Evolutionary conservation across 2,797 vertebrate genomes (phyloP).

Genomic region (Pogonophryne albipinna): DNA sequence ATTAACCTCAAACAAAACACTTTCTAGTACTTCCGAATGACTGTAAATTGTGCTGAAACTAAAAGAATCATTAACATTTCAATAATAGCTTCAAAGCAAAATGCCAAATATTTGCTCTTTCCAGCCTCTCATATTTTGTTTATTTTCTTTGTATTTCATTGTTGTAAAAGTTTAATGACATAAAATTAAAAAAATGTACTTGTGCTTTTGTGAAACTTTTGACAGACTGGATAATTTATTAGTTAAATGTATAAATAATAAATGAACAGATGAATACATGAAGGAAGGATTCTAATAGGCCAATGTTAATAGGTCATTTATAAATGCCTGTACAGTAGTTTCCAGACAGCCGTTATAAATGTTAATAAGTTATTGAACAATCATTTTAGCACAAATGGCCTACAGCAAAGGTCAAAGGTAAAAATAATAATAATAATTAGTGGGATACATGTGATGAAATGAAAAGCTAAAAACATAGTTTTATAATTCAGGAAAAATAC

Average conservation of each 20-base stretch:
- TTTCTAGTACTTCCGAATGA: neutral
- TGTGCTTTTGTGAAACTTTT: neutral
- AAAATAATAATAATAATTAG: neutral
- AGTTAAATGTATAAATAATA: neutral
- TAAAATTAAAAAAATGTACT: too few species aligned
- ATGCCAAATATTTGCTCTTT: neutral
- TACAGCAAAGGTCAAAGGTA: neutral
- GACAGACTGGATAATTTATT: neutral
- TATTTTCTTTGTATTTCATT: neutral
- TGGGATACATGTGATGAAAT: neutral
- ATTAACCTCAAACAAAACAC: constrained; percentile 7
- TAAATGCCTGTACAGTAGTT: neutral
- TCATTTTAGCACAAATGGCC: neutral
- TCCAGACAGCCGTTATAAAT: neutral
- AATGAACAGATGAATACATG: neutral
- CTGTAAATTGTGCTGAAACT: neutral
- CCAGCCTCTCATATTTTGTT: neutral
- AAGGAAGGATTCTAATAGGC: neutral
- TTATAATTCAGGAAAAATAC: neutral
- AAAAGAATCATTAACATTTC: neutral
- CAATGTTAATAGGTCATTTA: neutral
- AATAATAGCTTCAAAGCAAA: neutral
- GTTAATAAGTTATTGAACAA: neutral
- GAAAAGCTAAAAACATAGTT: neutral
- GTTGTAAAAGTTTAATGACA: neutral